These are phyloP conservation scores for Zelleria hepariella DNA, from an alignment of 2,888 invertebrate species.

Conservation along the genomic window DNA sequence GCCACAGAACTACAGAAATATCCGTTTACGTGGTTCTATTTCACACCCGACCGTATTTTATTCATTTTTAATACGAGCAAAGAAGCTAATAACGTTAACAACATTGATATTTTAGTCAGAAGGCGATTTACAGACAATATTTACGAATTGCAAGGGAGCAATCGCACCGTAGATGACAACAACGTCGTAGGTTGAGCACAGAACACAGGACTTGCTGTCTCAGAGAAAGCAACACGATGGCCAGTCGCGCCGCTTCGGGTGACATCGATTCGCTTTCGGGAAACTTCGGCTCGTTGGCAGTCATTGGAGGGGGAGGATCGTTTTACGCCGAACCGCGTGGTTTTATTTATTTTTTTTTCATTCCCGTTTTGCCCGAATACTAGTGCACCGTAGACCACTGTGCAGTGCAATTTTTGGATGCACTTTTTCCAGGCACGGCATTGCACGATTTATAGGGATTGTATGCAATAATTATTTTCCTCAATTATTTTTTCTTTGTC, in stretches of 20 bases:
- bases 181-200: conserved; percentile 17
- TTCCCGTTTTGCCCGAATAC: background rate
- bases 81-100: background rate
- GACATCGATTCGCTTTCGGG: conserved; percentile 62
- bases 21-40: conserved; percentile 34
- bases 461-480: background rate
- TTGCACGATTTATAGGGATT: background rate
- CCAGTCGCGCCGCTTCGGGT: conserved; percentile 38
- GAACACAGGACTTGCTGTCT: background rate
- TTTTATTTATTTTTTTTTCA: background rate
- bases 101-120: background rate
- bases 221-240: conserved; percentile 45
- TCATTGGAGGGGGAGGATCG: conserved; percentile 42
- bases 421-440: background rate
- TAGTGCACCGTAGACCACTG: background rate
- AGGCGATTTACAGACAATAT: background rate
- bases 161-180: conserved; percentile 15
- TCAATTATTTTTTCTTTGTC: background rate
- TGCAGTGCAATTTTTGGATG: background rate
- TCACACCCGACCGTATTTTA: conserved; percentile 63
- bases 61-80: conserved; percentile 41
- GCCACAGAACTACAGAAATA: conserved; percentile 12
- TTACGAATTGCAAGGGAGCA: background rate
- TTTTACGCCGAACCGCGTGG: background rate
- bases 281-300: conserved; percentile 61